Base-by-base conservation (phyloP, 1,140 invertebrate genomes). In the Bombyx mandarina region DNA sequence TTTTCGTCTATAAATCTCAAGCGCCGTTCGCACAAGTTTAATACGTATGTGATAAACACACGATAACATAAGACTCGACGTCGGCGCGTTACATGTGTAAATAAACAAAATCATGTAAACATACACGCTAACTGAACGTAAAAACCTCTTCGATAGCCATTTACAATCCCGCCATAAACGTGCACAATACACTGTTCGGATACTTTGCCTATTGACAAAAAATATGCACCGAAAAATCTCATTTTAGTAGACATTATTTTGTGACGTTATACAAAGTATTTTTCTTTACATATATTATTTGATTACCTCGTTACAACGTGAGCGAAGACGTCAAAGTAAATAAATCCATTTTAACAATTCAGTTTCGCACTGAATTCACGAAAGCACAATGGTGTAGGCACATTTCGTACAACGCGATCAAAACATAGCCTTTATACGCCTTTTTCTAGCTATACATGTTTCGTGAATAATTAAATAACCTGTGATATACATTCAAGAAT, bases 61-160 rank as follows among this genome's bases (percentile, higher is more conserved):
- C 54, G 46, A 62, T 56, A 57, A 56, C 54, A 69, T 69, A 35
- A 62, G 60, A 61, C 57, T 57, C 63, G 45, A 53, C 56, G 56
- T 54, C 58, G 62, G 60, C 69, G 66, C 61, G 57, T 66, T 50
- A 57, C 56, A 69, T 66, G 75, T 69, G 76, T 86, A 86, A 83
- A 83, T 86, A 86, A 86, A 86, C 79, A 85, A 76, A 73, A 70
- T 68, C 74, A 71, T 79, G 76, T 83, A 86, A 83, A 86, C 82
- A 86, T 54, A 65, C 65, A 63, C 73, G 74, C 71, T 71, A 73
- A 73, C 70, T 66, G 71, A 75, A 73, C 79, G 73, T 77, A 75
- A 82, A 79, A 81, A 77, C 67, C 66, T 67, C 73, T 75, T 74
- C 62, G 74, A 73, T 64, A 75, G 72, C 71, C 50, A 35, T 75